Evolutionary conservation across 2,797 vertebrate species (phyloP).

Genomic region (Pristis pectinata): DNA sequence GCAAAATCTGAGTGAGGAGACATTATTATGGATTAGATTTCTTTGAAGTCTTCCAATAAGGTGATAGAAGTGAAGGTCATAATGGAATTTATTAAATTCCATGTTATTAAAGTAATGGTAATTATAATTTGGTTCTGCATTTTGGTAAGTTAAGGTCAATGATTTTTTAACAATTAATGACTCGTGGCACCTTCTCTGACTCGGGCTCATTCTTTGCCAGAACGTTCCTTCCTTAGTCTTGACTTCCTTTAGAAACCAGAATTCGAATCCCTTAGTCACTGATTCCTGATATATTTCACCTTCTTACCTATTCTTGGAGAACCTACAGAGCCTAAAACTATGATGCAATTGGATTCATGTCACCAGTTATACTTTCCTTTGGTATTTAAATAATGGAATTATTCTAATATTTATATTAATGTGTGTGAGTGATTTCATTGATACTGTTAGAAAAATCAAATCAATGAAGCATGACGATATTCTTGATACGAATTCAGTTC

Average conservation of each 20-base stretch:
- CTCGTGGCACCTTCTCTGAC: neutral
- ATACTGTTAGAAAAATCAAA: neutral
- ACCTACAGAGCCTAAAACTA: neutral
- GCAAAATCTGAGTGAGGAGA: neutral
- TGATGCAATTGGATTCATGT: neutral
- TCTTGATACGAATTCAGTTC: neutral
- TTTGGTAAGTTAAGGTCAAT: neutral
- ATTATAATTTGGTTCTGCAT: neutral
- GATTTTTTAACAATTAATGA: neutral
- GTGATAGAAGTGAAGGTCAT: neutral
- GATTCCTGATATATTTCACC: neutral
- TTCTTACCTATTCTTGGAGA: neutral
- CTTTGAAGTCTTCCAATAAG: neutral
- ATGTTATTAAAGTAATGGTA: neutral
- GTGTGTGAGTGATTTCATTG: neutral
- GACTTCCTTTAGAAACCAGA: neutral
- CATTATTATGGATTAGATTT: neutral
- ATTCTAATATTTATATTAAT: neutral
- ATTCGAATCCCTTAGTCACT: neutral
- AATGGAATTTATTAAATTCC: neutral
- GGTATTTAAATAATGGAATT: neutral
- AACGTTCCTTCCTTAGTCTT: neutral
- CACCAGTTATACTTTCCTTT: neutral
- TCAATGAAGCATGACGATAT: neutral
- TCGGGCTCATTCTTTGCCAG: neutral